Base-by-base conservation (phyloP, 2,888 invertebrate species). In the Drosophila eohydei region DNA sequence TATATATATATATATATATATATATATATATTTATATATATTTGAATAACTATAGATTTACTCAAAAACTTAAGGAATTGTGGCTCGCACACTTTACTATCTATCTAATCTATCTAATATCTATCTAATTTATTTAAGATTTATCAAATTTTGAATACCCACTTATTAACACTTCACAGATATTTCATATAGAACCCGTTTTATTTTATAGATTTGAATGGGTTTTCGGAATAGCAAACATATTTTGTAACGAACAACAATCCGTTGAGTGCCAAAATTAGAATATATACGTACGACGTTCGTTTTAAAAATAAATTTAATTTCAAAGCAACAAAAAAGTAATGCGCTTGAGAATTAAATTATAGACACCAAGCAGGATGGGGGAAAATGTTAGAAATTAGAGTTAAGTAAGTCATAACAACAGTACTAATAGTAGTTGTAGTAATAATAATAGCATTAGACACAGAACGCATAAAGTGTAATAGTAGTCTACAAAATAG, bases 271-370 rank as follows among this genome's bases (percentile, higher is more conserved):
- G 71, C 80, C 83, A 83, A 82, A 80, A 76, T 88, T 83, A 88
- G 82, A 83, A 63, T 72, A 51, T 82, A 79, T 84, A 88, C 54
- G 56, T 71, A 64, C 61, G 48, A 56, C 61, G 73, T 68, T 66
- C 60, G 44, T 56, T 82, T 88, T 88, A 88, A 73, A 83, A 83
- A 83, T 83, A 83, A 82, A 82, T 79, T 73, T 79, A 85, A 70
- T 57, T 11, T 66, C 70, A 82, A 84, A 63, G 59, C 61, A 59
- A 67, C 56, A 69, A 69, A 71, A 26, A 69, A 74, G 46, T 65
- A 69, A 80, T 73, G 56, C 59, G 64, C 74, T 81, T 71, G 71
- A 80, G 66, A 76, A 73, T 66, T 62, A 64, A 80, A 80, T 80
- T 61, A 71, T 69, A 73, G 64, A 69, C 58, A 69, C 66, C 52